Evolutionary conservation across 1,140 invertebrate genomes (phyloP).

Genomic region (Zaprionus tsacasi): DNA sequence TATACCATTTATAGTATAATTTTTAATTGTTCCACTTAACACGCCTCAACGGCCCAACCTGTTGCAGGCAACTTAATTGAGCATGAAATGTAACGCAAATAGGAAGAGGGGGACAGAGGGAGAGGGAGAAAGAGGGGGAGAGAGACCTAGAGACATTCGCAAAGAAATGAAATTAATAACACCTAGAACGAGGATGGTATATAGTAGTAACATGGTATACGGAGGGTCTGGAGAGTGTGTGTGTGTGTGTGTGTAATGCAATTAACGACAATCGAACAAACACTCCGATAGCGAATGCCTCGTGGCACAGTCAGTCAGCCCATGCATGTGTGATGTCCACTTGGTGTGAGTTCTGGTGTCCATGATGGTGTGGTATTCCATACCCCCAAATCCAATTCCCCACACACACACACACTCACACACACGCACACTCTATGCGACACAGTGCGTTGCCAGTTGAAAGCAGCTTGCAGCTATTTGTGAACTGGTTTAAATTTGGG

Average conservation of each 20-base stretch:
- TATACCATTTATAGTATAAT: conserved; percentile 7
- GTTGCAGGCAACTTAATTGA: conserved; percentile 40
- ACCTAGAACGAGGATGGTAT: conserved; percentile 10
- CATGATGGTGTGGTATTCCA: neutral
- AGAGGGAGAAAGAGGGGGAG: no score
- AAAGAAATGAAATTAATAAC: conserved; percentile 54
- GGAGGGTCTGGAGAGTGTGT: conserved; percentile 21
- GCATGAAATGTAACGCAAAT: conserved; percentile 44
- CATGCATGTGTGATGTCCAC: conserved; percentile 5
- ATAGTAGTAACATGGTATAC: neutral
- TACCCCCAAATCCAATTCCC: neutral
- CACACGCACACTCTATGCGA: conserved; percentile 8
- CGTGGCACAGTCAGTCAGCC: neutral
- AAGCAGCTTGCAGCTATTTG: conserved; percentile 72
- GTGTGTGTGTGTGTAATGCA: conserved; percentile 47
- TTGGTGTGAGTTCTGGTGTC: neutral
- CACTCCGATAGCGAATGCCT: conserved; percentile 14
- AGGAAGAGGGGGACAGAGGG: neutral
- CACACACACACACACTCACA: neutral
- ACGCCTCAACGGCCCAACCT: conserved; percentile 17
- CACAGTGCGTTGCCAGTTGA: conserved; percentile 31
- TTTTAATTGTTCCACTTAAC: conserved; percentile 27
- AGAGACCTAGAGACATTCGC: neutral
- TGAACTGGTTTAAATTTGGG: conserved; percentile 76
- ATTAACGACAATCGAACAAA: conserved; percentile 49